Conservation (phyloP, 2,113 vertebrate genomes). For the Lophura nycthemera region DNA sequence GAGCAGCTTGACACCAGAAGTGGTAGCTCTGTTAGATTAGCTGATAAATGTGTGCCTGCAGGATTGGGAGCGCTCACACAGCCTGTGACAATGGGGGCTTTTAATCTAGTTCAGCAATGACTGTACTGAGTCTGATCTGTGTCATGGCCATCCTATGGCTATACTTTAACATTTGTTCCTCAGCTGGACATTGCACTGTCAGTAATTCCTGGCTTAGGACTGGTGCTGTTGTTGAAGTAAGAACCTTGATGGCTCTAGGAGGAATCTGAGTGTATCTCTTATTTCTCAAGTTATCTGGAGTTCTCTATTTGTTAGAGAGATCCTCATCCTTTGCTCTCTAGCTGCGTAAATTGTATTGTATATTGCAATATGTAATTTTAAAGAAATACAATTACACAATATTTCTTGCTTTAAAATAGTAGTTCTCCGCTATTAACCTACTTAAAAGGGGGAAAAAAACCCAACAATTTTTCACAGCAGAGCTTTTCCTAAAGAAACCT, state of each 20-base stretch:
- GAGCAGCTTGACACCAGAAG: not conserved
- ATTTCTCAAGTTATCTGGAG: not conserved
- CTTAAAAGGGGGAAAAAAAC: not conserved
- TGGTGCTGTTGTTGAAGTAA: not conserved
- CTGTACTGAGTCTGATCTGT: not conserved
- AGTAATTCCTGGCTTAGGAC: not conserved
- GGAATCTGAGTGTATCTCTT: not conserved
- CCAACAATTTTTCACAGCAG: not conserved
- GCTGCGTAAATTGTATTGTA: not conserved
- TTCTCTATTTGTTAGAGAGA: not conserved
- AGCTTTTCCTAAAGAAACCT: not conserved
- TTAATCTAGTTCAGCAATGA: not conserved
- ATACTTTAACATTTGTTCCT: not conserved
- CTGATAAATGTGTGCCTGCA: not conserved
- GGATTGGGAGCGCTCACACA: not conserved
- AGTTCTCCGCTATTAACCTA: not conserved
- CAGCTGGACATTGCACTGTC: not conserved
- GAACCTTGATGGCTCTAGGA: not conserved
- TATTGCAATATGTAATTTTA: not conserved
- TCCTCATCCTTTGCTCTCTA: not conserved
- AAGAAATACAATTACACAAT: not conserved
- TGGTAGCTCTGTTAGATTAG: not conserved
- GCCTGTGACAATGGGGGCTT: not conserved
- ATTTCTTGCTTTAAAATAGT: not conserved
- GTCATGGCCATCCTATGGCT: not conserved